Conservation (phyloP, 2,888 invertebrate genomes). For the Andrena hattorfiana region DNA sequence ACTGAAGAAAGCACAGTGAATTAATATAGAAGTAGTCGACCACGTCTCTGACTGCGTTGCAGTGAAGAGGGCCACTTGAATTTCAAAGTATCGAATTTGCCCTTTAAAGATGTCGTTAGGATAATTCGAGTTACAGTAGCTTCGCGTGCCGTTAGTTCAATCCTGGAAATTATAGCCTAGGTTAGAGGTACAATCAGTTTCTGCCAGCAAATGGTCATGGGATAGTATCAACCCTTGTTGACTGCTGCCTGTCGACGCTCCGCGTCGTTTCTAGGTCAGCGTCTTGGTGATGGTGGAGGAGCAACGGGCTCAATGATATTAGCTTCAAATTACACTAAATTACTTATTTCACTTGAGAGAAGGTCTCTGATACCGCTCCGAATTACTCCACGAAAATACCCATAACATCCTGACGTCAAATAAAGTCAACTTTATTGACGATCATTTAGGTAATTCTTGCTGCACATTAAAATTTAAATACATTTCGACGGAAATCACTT, state of each 20-base stretch:
- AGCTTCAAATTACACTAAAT: slow-evolving; percentile 29
- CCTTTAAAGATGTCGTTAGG: slow-evolving; percentile 8
- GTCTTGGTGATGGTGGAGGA: slow-evolving; percentile 31
- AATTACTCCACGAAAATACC: not conserved
- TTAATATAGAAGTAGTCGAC: not conserved
- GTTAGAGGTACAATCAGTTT: slow-evolving; percentile 44
- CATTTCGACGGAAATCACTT: no score
- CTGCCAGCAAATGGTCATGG: slow-evolving; percentile 43
- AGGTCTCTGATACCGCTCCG: not conserved
- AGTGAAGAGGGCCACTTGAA: not conserved
- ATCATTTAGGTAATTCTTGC: no score
- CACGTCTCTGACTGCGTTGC: no score
- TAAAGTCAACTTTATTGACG: no score
- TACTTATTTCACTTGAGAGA: not conserved
- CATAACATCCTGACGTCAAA: no score
- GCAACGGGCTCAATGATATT: slow-evolving; percentile 3
- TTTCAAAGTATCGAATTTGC: not conserved
- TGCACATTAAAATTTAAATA: no score
- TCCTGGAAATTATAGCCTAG: slow-evolving; percentile 39
- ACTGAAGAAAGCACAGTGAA: slow-evolving; percentile 11
- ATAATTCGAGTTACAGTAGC: slow-evolving; percentile 11
- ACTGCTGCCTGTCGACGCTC: slow-evolving; percentile 54
- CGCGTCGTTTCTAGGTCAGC: slow-evolving; percentile 55
- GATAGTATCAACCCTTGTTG: slow-evolving; percentile 58
- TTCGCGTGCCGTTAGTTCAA: slow-evolving; percentile 8